These are phyloP conservation scores for Melanostoma mellinum DNA, from an alignment of 2,888 invertebrate species.

Conservation along the genomic window DNA sequence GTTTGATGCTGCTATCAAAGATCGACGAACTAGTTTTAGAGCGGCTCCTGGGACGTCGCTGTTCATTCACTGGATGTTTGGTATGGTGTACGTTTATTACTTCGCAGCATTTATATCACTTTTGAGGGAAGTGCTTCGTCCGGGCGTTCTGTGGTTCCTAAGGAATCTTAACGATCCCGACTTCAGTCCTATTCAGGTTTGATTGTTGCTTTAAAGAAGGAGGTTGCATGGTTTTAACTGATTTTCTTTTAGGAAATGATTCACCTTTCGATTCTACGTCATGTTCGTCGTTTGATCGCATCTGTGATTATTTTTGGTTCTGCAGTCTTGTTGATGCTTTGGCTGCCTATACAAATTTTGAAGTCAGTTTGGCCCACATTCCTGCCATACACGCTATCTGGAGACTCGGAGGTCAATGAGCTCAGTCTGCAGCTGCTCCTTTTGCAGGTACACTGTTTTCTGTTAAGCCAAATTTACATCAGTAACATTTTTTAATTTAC, in stretches of 20 bases:
- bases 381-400: constrained; percentile 96
- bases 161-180: constrained; percentile 99
- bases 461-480: background rate
- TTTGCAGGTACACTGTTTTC: constrained; percentile 85
- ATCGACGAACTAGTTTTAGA: constrained; percentile 93
- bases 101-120: constrained; percentile 98
- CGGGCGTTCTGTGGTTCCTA: constrained; percentile 99
- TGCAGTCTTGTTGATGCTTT: constrained; percentile 96
- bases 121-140: constrained; percentile 95
- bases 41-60: constrained; percentile 97
- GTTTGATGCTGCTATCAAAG: constrained; percentile 94
- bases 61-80: constrained; percentile 99
- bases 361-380: constrained; percentile 92
- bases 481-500: constrained; percentile 17
- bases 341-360: constrained; percentile 95
- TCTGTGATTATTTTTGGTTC: constrained; percentile 98
- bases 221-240: constrained; percentile 4
- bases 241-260: constrained; percentile 92
- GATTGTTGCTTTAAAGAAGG: background rate
- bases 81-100: constrained; percentile 99
- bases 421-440: constrained; percentile 95
- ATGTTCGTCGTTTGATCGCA: constrained; percentile 93
- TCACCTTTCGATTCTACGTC: constrained; percentile 95
- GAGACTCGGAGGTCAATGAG: constrained; percentile 95
- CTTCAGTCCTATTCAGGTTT: constrained; percentile 97